A percentile compares a stretch with the other conserved stretches of the same genome.
These are phyloP conservation scores for Yponomeuta cagnagella DNA, from an alignment of 2,888 invertebrate species.

Conservation along the genomic window DNA sequence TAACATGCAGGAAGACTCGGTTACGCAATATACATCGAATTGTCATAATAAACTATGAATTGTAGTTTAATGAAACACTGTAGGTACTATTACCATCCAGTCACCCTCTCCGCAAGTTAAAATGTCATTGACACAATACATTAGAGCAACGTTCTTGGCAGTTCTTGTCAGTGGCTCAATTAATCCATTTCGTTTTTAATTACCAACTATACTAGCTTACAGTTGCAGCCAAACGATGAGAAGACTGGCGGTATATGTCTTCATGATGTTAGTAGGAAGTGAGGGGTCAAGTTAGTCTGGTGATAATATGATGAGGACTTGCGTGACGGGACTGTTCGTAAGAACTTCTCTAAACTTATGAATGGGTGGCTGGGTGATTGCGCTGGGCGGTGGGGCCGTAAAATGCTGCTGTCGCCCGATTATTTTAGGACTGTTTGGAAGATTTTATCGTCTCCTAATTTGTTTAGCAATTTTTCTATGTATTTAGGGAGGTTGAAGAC, in stretches of 20 bases:
- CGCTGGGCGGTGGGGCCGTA: slow-evolving; percentile 17
- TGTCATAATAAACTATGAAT: too few species aligned
- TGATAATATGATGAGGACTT: slow-evolving; percentile 15
- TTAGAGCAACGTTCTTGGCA: background rate
- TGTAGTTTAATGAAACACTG: too few species aligned
- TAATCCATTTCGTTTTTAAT: background rate
- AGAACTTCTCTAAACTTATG: slow-evolving; percentile 21
- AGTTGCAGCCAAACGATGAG: background rate
- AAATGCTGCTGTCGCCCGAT: slow-evolving; percentile 18
- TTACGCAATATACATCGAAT: too few species aligned
- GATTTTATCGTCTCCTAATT: too few species aligned
- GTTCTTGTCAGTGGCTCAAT: background rate
- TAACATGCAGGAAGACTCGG: too few species aligned
- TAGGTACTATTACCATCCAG: background rate
- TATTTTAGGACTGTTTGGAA: too few species aligned
- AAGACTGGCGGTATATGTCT: background rate
- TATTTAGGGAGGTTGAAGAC: too few species aligned
- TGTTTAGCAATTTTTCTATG: too few species aligned
- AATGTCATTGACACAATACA: background rate
- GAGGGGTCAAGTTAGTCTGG: background rate
- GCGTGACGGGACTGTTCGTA: slow-evolving; percentile 16
- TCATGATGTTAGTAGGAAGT: background rate
- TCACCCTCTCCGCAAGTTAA: background rate
- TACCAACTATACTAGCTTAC: background rate
- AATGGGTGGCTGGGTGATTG: slow-evolving; percentile 23